Evolutionary conservation across 1,140 invertebrate species (phyloP), one percentile per base, ranked within the genome.

Genomic region (Drosophila persimilis): DNA sequence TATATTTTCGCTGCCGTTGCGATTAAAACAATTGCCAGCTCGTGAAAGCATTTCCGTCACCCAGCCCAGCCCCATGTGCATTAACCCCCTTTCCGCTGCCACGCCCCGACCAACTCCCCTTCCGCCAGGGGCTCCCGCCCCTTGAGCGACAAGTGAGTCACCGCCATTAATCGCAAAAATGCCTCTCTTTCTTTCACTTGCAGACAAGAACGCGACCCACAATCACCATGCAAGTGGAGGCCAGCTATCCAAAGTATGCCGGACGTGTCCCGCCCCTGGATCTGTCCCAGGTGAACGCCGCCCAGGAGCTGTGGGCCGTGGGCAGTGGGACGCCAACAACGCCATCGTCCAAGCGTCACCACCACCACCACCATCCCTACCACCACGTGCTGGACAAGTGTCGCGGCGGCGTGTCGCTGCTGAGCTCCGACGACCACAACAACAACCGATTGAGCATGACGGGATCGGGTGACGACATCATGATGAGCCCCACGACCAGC

Each of bases 231-330:
- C 81, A 91, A 90, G 81, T 91, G 46, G 90, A 91, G 60, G 74
- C 89, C 55, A 89, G 75, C 70, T 90, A 90, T 45, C 69, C 85
- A 17, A 91, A 91, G 65, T 91, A 90, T 50, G 79, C 88, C 63
- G 90, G 89, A 76, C 90, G 90, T 50, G 90, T 91, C 54, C 90
- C 90, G 55, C 90, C 90, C 6, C 51, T 91, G 26, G 90, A 91
- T 53, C 66, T 91, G 1, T 88, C 90, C 6, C 86, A 89, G 70
- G 89, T 91, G 43, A 90, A 78, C 39, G 84, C 51, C 1, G 58
- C 57, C 45, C 83, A 86, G 45, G 83, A 88, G 52, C 45, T 90
- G 58, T 89, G 85, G 85, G 62, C 59, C 5, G 35, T 39, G 3
- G 62, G 31, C 39, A 59, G 63, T 29, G 66, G 61, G 2, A 69